Evolutionary conservation across 2,797 vertebrate species (phyloP).

Genomic region (Arnoldichthys spilopterus): DNA sequence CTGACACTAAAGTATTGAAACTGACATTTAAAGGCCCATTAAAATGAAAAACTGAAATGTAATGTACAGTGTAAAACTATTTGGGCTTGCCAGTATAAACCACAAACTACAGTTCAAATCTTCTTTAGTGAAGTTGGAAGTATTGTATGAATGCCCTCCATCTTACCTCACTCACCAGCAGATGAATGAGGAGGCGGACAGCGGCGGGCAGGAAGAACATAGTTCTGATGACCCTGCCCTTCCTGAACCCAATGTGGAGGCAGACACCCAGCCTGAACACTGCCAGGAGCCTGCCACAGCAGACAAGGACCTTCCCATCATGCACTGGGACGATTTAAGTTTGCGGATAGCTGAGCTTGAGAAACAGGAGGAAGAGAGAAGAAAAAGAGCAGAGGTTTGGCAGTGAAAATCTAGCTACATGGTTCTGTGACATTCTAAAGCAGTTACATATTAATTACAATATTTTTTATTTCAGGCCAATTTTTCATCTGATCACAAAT

Average conservation of each 20-base stretch:
- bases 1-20: no score
- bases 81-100: no score
- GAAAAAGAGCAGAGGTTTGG: constrained; percentile 69
- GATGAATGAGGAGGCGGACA: constrained; percentile 54
- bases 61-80: no score
- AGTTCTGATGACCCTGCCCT: constrained; percentile 47
- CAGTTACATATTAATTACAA: not conserved
- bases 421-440: not conserved
- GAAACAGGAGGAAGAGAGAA: constrained; percentile 74
- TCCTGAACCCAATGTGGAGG: constrained; percentile 48
- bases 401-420: not conserved
- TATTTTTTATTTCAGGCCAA: not conserved
- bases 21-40: no score
- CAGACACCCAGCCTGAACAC: constrained; percentile 41
- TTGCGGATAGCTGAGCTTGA: constrained; percentile 76
- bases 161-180: constrained; percentile 35
- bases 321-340: constrained; percentile 80
- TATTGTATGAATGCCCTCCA: no score
- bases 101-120: no score
- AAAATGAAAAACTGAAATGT: no score
- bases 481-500: not conserved
- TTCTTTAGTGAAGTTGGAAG: no score
- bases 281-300: constrained; percentile 39
- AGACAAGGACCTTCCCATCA: constrained; percentile 70
- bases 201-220: constrained; percentile 33